Evolutionary conservation across 2,888 invertebrate genomes (phyloP), one percentile per base, ranked within the genome.

Genomic region (Calliphora vomitoria): DNA sequence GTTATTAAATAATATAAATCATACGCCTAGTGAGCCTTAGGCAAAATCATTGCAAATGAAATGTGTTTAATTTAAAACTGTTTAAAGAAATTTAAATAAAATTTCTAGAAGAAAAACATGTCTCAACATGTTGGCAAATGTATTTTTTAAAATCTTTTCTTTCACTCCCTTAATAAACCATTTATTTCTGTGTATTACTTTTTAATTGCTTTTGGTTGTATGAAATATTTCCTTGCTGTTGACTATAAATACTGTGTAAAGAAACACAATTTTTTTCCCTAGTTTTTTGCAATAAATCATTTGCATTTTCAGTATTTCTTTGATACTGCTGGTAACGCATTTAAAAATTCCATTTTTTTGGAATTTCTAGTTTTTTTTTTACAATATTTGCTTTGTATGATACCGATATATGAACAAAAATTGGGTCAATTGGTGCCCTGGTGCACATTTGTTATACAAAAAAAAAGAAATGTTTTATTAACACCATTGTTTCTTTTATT

Each of bases 361-460:
- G 3, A 10, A 25, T 35, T 79, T 82, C 69, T 38, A 11, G 0
- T 3, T 18, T 20, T 55, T 31, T 20, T 11, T 71, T n/a, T 83
- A 11, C 6, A 50, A 62, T 55, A 13, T 62, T 47, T 82, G 55
- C 25, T 41, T 13, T 13, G 20, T 50, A n/a, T 68, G n/a, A 15
- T 31, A 8, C 4, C 31, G 31, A 69, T 25, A 18, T n/a, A 66
- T 31, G 55, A 60, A 53, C n/a, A 68, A 74, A 88, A 88, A 85
- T 82, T 86, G 62, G 89, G 89, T 86, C 89, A 89, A 88, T 86
- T 88, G 79, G 58, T 74, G 83, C 83, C 71, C 55, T 76, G 82
- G 68, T 83, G 79, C 72, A 83, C 75, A 62, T 72, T 66, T 55
- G n/a, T 69, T 75, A 55, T 25, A 25, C 25, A 25, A 2, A 53